These are phyloP conservation scores for Lissocephala sabroskyi DNA, from an alignment of 2,888 invertebrate genomes.

Conservation along the genomic window DNA sequence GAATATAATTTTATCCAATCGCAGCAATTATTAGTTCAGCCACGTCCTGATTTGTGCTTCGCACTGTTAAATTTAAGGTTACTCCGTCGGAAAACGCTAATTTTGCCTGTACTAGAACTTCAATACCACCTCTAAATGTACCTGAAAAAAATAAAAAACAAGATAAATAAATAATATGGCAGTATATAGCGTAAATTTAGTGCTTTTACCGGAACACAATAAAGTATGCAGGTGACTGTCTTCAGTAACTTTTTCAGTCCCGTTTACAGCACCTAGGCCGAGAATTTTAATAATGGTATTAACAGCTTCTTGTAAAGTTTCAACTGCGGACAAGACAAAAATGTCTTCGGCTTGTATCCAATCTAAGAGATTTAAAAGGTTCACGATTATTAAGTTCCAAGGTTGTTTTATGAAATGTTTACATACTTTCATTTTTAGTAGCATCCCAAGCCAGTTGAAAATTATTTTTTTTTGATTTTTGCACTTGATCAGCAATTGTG, in stretches of 20 bases:
- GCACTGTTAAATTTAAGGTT: constrained; percentile 93
- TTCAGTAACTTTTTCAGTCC: constrained; percentile 86
- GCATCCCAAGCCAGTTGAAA: constrained; percentile 88
- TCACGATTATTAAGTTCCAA: too few relatives aligned
- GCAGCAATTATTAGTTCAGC: constrained; percentile 90
- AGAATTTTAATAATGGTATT: constrained; percentile 87
- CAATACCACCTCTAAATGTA: constrained; percentile 91
- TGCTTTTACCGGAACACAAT: constrained; percentile 79
- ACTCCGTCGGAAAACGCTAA: constrained; percentile 84
- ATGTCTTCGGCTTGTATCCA: constrained; percentile 90
- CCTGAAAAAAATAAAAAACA: constrained; percentile 73
- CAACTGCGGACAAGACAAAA: constrained; percentile 87
- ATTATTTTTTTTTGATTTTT: constrained; percentile 83
- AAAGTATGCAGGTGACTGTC: constrained; percentile 88
- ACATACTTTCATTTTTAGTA: constrained; percentile 75
- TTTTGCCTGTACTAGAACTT: constrained; percentile 90
- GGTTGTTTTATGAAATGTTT: too few relatives aligned
- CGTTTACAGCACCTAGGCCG: constrained; percentile 88
- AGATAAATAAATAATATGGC: background rate
- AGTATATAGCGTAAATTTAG: background rate
- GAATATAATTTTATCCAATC: constrained; percentile 78
- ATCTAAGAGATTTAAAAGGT: constrained; percentile 49
- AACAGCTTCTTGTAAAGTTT: constrained; percentile 86
- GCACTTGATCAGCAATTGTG: constrained; percentile 88
- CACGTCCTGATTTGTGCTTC: constrained; percentile 88